A percentile compares a stretch with the other conserved stretches of the same genome.
phyloP scores from a whole-genome alignment of 2,888 invertebrate genomes.

The Venusia cambrica region DNA sequence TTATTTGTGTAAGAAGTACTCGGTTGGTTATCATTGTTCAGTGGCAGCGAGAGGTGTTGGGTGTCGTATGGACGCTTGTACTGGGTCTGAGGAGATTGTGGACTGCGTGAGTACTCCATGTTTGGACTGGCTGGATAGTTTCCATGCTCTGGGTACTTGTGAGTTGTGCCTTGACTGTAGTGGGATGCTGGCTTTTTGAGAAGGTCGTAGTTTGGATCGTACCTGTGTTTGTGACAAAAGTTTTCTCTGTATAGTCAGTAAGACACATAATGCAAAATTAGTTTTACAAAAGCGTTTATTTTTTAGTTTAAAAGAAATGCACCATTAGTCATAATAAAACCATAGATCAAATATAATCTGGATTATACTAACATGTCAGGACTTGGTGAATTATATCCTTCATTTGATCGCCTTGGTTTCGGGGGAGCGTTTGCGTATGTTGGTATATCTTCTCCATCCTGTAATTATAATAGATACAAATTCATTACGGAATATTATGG shows the following conservation, averaged over 20 bases:
- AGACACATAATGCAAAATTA: too few species aligned
- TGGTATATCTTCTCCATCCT: slow-evolving; percentile 75
- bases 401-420: slow-evolving; percentile 90
- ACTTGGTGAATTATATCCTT: slow-evolving; percentile 88
- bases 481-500: too few species aligned
- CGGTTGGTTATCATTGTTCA: slow-evolving; percentile 70
- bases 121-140: slow-evolving; percentile 60
- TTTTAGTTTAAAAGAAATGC: too few species aligned
- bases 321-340: too few species aligned
- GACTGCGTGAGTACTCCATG: slow-evolving; percentile 78
- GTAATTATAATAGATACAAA: too few species aligned
- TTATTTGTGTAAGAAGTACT: slow-evolving; percentile 70
- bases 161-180: slow-evolving; percentile 68
- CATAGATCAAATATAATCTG: not conserved
- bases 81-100: slow-evolving; percentile 61
- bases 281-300: too few species aligned
- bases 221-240: slow-evolving; percentile 52
- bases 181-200: slow-evolving; percentile 78
- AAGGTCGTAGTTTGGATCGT: slow-evolving; percentile 78
- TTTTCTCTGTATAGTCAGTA: slow-evolving; percentile 9
- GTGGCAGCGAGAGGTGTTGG: slow-evolving; percentile 70
- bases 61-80: slow-evolving; percentile 69
- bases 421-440: slow-evolving; percentile 95
- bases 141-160: slow-evolving; percentile 64
- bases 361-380: slow-evolving; percentile 81